These are phyloP conservation scores for Nerophis lumbriciformis DNA, from an alignment of 2,113 vertebrate species.

Conservation along the genomic window DNA sequence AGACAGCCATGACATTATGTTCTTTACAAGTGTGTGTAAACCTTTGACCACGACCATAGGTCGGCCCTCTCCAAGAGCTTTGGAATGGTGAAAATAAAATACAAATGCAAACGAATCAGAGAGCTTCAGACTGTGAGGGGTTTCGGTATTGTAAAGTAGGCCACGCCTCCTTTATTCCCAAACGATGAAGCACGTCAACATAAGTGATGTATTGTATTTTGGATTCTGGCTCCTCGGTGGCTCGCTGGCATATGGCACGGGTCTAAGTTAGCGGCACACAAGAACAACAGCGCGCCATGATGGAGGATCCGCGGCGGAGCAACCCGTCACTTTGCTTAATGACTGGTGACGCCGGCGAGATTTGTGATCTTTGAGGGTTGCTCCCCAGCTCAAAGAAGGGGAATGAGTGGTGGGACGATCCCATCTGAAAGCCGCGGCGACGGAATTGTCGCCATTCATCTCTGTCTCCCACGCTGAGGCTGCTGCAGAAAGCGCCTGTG, in stretches of 20 bases:
- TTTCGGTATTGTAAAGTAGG: no score
- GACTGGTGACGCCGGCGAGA: conserved; percentile 63
- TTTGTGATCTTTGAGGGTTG: conserved; percentile 66
- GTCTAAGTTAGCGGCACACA: background rate
- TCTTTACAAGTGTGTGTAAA: no score
- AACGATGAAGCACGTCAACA: background rate
- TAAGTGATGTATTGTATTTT: conserved; percentile 25
- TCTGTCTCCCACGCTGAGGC: conserved; percentile 1
- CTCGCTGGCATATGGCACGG: background rate
- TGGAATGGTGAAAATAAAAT: no score
- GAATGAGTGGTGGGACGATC: conserved; percentile 53
- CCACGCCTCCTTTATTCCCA: no score
- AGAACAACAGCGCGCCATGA: background rate
- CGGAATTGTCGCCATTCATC: conserved; percentile 23
- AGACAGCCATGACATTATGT: no score
- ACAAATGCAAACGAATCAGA: no score
- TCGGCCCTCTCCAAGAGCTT: no score
- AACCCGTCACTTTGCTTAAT: conserved; percentile 56
- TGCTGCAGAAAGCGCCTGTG: conserved; percentile 19
- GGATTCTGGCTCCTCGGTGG: background rate
- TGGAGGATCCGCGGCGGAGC: background rate
- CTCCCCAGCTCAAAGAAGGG: conserved; percentile 53
- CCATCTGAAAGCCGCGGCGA: conserved; percentile 49
- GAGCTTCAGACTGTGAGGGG: no score
- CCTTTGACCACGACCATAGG: no score